phyloP scores from a whole-genome alignment of 2,113 vertebrate species.

The Gymnobelideus leadbeateri region DNA sequence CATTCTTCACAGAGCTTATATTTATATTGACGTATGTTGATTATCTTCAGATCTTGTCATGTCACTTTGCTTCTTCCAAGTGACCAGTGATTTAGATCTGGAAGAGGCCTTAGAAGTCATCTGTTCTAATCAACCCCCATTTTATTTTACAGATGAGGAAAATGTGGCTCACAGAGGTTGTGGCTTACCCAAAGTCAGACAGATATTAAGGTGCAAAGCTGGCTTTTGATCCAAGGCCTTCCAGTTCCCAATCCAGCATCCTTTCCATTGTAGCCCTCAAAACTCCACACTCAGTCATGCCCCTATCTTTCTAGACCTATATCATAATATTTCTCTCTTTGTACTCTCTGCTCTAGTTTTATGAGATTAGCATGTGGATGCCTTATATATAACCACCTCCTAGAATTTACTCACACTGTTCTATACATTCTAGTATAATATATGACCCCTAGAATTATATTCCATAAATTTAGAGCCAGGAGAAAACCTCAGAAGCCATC shows the following conservation, averaged over 20 bases:
- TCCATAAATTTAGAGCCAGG: not conserved
- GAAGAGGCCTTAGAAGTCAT: not conserved
- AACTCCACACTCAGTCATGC: not conserved
- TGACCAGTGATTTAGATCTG: not conserved
- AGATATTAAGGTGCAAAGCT: not conserved
- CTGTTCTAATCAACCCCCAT: not conserved
- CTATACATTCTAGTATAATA: not conserved
- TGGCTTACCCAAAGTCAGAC: not conserved
- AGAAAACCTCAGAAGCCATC: not conserved
- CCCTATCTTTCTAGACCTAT: not conserved
- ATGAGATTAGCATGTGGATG: not conserved
- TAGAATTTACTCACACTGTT: not conserved
- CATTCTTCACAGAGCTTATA: not conserved
- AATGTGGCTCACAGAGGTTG: not conserved
- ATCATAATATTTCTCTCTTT: not conserved
- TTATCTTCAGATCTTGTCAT: not conserved
- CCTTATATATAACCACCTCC: not conserved
- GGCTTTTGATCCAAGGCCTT: not conserved
- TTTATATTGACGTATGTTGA: not conserved
- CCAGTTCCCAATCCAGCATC: not conserved
- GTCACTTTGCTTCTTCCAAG: not conserved
- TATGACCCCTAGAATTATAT: not conserved
- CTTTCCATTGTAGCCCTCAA: not conserved
- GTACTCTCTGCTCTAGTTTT: not conserved
- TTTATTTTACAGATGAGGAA: not conserved